Conservation (phyloP, 92 coral and sea anemone species). For the Plumapathes pennacea region DNA sequence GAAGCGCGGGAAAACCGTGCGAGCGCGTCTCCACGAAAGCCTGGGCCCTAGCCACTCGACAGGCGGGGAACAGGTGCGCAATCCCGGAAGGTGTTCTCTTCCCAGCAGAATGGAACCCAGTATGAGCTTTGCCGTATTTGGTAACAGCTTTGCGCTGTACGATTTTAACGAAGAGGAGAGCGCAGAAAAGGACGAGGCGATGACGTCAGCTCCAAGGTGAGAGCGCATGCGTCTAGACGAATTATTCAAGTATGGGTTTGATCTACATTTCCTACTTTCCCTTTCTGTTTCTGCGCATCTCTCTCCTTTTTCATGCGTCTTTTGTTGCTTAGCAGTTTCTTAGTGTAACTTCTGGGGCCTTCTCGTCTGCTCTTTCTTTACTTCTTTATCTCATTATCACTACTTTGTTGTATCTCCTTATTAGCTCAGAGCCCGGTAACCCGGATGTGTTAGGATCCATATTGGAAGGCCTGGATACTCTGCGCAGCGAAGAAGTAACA, state of each 20-base stretch:
- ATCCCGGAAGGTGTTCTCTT: conserved; percentile 60
- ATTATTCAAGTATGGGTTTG: background rate
- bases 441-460: conserved; percentile 92
- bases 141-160: conserved; percentile 68
- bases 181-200: conserved; percentile 1
- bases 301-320: too few species aligned
- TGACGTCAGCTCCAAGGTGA: conserved; percentile 4
- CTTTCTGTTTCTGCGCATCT: too few species aligned
- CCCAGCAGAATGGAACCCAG: conserved; percentile 75
- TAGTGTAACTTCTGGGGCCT: too few species aligned
- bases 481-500: conserved; percentile 56
- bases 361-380: too few species aligned
- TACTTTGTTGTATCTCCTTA: background rate
- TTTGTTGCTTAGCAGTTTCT: too few species aligned
- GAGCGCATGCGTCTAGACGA: background rate
- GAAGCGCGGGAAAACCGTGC: conserved; percentile 65
- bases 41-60: conserved; percentile 40
- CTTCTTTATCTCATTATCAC: too few species aligned
- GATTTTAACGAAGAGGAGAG: conserved; percentile 40
- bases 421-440: conserved; percentile 41
- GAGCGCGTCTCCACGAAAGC: conserved; percentile 64
- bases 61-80: conserved; percentile 35
- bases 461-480: conserved; percentile 71
- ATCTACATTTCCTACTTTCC: too few species aligned
- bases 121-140: conserved; percentile 76